Base-by-base conservation (phyloP, 2,888 invertebrate species). In the Eudemis profundana region DNA sequence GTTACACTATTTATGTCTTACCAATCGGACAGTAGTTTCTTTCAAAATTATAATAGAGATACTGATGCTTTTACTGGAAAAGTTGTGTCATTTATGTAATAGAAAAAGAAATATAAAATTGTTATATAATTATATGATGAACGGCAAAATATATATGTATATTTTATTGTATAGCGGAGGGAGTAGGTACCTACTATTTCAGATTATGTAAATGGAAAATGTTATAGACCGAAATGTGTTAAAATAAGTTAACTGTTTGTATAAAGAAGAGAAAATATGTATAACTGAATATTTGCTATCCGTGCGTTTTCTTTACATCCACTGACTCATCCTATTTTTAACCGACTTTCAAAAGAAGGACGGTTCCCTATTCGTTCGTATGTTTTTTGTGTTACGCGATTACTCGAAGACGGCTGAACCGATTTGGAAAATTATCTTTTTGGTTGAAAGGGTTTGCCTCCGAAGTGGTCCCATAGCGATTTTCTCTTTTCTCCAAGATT, bases 221-320 rank as follows among this genome's bases (percentile, higher is more conserved):
- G 91, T 91, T 92, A 90, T 88, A 86, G 84, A 89, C 77, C 82
- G 85, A 90, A 83, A 88, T 86, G 87, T 87, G 89, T 90, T 90
- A 89, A 87, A 84, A 83, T 91, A 91, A 90, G 91, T 90, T 90
- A 90, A 90, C 85, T 91, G 91, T 92, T 92, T 91, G 91, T 91
- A 90, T 91, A 92, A 90, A 87, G 86, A 86, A 87, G 85, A 89
- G 87, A 86, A 81, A 90, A 89, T 89, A 92, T 91, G 91, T 90
- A 89, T 90, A 90, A 91, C 82, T 90, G 87, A 90, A 88, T 88
- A 91, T 91, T 92, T 92, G 89, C 86, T 89, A 91, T 49, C 17
- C 51, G 40, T 71, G 84, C 80, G 88, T 90, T 90, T 89, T 75
- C 85, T 84, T 90, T 83, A 7, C 46, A 29, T 19, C 61, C 49